Conservation (phyloP, 2,888 invertebrate genomes). For the Osedax fenrisi region DNA sequence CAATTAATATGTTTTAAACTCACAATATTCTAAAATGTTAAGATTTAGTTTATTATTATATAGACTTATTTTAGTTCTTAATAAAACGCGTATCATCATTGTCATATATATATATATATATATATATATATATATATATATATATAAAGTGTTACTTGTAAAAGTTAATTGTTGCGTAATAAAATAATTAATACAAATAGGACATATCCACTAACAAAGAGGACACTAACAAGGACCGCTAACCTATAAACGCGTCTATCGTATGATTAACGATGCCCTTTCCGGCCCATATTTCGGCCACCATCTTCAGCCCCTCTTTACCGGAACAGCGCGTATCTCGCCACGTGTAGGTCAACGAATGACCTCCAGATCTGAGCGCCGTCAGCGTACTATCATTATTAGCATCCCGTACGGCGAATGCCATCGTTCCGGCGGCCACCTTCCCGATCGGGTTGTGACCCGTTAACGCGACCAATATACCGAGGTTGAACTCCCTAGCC, state of each 20-base stretch:
- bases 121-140: too few relatives aligned
- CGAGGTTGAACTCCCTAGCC: background rate
- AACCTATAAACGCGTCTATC: constrained; percentile 8
- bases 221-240: too few relatives aligned
- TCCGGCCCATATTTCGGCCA: background rate
- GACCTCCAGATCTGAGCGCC: background rate
- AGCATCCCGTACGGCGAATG: background rate
- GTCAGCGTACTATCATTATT: background rate
- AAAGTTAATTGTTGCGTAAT: too few relatives aligned
- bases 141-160: too few relatives aligned
- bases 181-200: too few relatives aligned
- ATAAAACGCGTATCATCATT: too few relatives aligned
- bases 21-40: too few relatives aligned
- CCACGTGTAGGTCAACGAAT: background rate
- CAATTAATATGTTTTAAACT: too few relatives aligned
- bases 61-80: too few relatives aligned
- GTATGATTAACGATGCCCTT: background rate
- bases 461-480: background rate
- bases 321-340: constrained; percentile 3
- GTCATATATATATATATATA: too few relatives aligned
- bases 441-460: background rate
- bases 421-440: background rate
- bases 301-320: background rate
- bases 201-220: too few relatives aligned
- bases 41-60: too few relatives aligned